A percentile compares a stretch with the other conserved stretches of the same genome.
phyloP scores from a whole-genome alignment of 1,140 invertebrate genomes.

The Aleiodes sp. region DNA sequence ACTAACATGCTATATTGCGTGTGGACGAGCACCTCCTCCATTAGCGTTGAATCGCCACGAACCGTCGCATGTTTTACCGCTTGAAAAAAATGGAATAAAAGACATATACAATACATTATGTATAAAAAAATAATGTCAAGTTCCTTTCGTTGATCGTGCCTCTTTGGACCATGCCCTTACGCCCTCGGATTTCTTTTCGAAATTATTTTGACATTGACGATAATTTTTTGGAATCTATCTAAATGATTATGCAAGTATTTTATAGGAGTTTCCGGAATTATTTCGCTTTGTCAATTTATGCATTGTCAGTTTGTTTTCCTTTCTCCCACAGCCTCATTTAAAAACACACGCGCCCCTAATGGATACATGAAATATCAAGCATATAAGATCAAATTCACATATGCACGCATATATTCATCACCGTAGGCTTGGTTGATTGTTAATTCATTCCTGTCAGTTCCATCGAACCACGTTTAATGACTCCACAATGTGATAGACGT shows the following conservation, averaged over 20 bases:
- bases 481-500: constrained; percentile 56
- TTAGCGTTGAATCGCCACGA: constrained; percentile 42
- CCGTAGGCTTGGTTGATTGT: constrained; percentile 50
- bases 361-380: background rate
- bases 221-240: no score
- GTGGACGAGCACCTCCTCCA: constrained; percentile 62
- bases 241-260: no score
- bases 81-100: constrained; percentile 31
- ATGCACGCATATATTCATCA: constrained; percentile 49
- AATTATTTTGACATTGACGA: no score
- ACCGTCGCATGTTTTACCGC: constrained; percentile 35
- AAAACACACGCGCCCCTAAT: background rate
- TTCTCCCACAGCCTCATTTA: no score
- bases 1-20: constrained; percentile 63
- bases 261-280: no score
- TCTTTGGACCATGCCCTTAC: constrained; percentile 8
- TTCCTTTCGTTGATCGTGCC: constrained; percentile 26
- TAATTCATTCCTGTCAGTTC: constrained; percentile 60
- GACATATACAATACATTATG: background rate
- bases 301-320: no score
- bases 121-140: constrained; percentile 1
- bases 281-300: no score
- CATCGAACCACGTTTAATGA: constrained; percentile 57
- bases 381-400: background rate
- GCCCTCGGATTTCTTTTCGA: background rate